Evolutionary conservation across 2,113 vertebrate species (phyloP).

Genomic region (Paraplagusia blochii): DNA sequence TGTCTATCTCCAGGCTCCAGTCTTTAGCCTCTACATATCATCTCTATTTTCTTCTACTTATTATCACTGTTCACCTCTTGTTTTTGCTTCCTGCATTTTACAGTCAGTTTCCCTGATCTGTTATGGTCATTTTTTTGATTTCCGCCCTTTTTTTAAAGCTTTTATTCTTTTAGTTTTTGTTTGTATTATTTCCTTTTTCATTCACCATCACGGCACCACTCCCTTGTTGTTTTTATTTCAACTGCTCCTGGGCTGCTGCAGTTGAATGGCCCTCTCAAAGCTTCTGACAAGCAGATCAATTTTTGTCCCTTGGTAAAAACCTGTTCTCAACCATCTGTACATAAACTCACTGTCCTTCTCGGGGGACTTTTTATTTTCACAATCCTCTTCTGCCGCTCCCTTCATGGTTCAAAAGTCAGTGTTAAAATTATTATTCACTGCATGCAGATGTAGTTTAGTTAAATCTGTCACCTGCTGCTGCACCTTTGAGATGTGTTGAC

Average conservation of each 20-base stretch:
- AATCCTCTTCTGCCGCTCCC: slow-evolving; percentile 27
- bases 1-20: slow-evolving; percentile 11
- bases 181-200: slow-evolving; percentile 12
- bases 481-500: background rate
- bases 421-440: slow-evolving; percentile 77
- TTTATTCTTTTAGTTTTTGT: slow-evolving; percentile 30
- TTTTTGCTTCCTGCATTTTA: slow-evolving; percentile 19
- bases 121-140: slow-evolving; percentile 22
- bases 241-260: slow-evolving; percentile 53
- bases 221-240: slow-evolving; percentile 26
- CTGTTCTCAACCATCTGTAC: slow-evolving; percentile 54
- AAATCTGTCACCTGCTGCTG: slow-evolving; percentile 70
- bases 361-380: slow-evolving; percentile 37
- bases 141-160: slow-evolving; percentile 33
- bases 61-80: slow-evolving; percentile 26
- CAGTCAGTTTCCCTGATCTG: slow-evolving; percentile 21
- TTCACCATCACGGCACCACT: background rate
- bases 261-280: slow-evolving; percentile 55
- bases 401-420: slow-evolving; percentile 73
- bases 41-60: slow-evolving; percentile 47
- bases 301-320: slow-evolving; percentile 58
- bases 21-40: slow-evolving; percentile 27
- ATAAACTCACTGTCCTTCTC: slow-evolving; percentile 24
- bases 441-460: slow-evolving; percentile 67
- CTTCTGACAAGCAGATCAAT: slow-evolving; percentile 67